Base-by-base conservation (phyloP, 1,140 invertebrate genomes). In the Drosophila prosaltans region DNA sequence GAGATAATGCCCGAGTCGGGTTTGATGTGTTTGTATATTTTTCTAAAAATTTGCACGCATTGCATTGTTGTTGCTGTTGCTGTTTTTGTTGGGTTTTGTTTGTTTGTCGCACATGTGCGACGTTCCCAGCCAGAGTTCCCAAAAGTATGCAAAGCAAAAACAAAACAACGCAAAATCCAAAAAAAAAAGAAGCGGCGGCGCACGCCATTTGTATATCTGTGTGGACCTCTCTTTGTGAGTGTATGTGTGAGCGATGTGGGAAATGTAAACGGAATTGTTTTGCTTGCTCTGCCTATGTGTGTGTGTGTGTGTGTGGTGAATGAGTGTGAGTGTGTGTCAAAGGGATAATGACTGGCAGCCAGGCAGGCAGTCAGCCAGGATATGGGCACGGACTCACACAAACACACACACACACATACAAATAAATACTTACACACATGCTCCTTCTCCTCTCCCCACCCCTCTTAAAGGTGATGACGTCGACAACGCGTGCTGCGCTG, bases 251-350 rank as follows among this genome's bases (percentile, higher is more conserved):
- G 75, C 65, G 67, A 79, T 83, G 83, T 80, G 83, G 83, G 84
- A 89, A 89, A 89, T 88, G 83, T 88, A 88, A 88, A 89, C 83
- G 83, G 83, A 88, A 88, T 89, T 88, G 83, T 88, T 89, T 88
- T 83, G 83, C 82, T 81, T 81, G 82, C 82, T 71, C 72, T 77
- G 60, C 28, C 43, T 48, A 11, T 36, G 79, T 48, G 62, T 58
- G 58, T 54, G 67, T 28, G 59, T 68, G 65, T 70, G 66, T 70
- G 72, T 36, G 32, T 36, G 32, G 32, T 36, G 6, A 36, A 7
- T 36, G 72, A 63, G 65, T 74, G 54, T 78, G 51, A 72, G 68
- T 71, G 76, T 88, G 79, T 80, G 76, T 65, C 80, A 69, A 88
- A 88, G 83, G 83, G 84, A 89, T 89, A 88, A 88, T 86, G 82